Evolutionary conservation across 2,888 invertebrate genomes (phyloP).

Genomic region (Metallyticus violacea): DNA sequence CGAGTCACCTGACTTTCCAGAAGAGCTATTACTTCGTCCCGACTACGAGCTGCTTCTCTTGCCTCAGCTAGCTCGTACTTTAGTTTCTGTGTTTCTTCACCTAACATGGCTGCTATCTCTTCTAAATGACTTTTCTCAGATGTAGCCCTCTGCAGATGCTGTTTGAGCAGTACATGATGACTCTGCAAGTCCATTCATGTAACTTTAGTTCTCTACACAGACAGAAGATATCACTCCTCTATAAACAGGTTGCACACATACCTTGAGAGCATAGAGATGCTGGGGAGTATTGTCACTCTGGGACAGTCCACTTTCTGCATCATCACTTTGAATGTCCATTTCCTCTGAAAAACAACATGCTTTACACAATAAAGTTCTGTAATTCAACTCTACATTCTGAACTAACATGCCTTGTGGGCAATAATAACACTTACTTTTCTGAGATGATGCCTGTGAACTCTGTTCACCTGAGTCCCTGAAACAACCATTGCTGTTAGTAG

Average conservation of each 20-base stretch:
- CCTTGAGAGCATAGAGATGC: conserved; percentile 27
- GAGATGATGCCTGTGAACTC: not conserved
- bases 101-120: conserved; percentile 38
- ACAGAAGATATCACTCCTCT: not conserved
- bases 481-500: no score
- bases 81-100: conserved; percentile 38
- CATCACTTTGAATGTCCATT: conserved; percentile 30
- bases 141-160: conserved; percentile 38
- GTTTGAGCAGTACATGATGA: conserved; percentile 36
- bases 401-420: no score
- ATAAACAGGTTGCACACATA: not conserved
- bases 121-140: conserved; percentile 38
- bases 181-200: no score
- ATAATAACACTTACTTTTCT: not conserved
- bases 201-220: no score
- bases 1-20: conserved; percentile 37
- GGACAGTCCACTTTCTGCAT: conserved; percentile 29
- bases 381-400: no score
- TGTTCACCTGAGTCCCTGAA: not conserved
- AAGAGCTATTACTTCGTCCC: conserved; percentile 37
- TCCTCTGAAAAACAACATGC: not conserved
- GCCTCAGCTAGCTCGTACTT: conserved; percentile 40
- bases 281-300: conserved; percentile 31
- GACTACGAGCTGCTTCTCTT: conserved; percentile 36
- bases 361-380: no score